A percentile compares a stretch with the other conserved stretches of the same genome.
Evolutionary conservation across 1,140 invertebrate genomes (phyloP).

Genomic region (Sinonovacula constricta): DNA sequence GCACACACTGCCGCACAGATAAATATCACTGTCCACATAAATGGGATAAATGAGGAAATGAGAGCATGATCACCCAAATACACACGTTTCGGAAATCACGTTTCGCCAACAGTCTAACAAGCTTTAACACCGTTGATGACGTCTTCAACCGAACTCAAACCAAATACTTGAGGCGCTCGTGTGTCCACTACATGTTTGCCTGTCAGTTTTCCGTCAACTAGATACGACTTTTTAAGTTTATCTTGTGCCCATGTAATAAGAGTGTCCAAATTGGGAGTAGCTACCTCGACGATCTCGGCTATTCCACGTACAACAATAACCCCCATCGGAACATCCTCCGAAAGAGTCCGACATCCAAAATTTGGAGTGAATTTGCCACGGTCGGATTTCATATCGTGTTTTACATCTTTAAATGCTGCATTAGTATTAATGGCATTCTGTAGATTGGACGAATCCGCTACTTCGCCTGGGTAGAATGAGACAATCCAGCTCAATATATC

Average conservation of each 20-base stretch:
- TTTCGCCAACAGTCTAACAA: too few relatives aligned
- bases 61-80: too few relatives aligned
- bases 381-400: conserved; percentile 64
- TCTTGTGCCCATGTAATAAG: conserved; percentile 70
- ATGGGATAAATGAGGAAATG: too few relatives aligned
- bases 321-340: conserved; percentile 69
- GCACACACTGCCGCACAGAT: too few relatives aligned
- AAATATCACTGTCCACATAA: too few relatives aligned
- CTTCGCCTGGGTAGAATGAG: conserved; percentile 57
- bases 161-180: conserved; percentile 68
- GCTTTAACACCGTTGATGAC: conserved; percentile 53
- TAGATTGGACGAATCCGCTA: conserved; percentile 58
- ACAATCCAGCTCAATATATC: conserved; percentile 65
- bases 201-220: conserved; percentile 66
- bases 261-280: conserved; percentile 59
- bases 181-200: conserved; percentile 65
- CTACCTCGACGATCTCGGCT: conserved; percentile 59
- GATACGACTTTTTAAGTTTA: conserved; percentile 67
- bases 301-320: conserved; percentile 67
- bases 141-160: conserved; percentile 61
- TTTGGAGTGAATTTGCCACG: conserved; percentile 62
- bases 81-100: too few relatives aligned
- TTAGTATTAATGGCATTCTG: conserved; percentile 63
- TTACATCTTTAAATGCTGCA: conserved; percentile 60
- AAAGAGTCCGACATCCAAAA: conserved; percentile 58